A percentile compares a stretch with the other conserved stretches of the same genome.
Conservation (phyloP, 2,113 vertebrate species). For the Otocyon megalotis region DNA sequence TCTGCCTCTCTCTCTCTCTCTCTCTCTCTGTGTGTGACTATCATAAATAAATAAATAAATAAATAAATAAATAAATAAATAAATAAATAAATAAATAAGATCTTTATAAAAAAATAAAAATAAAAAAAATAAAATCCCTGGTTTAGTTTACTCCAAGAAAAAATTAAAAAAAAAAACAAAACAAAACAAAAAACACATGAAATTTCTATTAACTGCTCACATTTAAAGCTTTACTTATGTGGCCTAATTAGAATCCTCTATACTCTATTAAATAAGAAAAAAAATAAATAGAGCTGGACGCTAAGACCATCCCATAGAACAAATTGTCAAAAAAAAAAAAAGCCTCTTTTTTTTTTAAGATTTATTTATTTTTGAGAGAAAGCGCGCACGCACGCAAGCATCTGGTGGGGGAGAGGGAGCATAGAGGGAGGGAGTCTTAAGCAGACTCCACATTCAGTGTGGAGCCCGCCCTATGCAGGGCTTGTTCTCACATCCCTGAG, state of each 20-base stretch:
- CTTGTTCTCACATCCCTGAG: background rate
- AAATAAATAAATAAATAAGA: no score
- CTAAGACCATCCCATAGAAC: background rate
- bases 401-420: background rate
- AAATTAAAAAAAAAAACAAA: background rate
- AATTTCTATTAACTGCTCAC: slow-evolving; percentile 5
- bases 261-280: slow-evolving; percentile 5
- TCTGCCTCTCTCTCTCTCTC: no score
- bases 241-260: background rate
- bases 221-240: background rate
- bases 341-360: background rate
- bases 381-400: background rate
- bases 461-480: background rate
- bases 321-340: background rate
- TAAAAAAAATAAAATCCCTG: background rate
- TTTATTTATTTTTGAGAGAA: background rate
- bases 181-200: background rate
- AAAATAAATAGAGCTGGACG: background rate
- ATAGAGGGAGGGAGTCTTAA: background rate
- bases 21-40: no score
- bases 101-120: no score
- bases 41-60: no score
- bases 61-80: no score
- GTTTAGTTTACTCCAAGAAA: slow-evolving; percentile 5
- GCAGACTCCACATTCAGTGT: background rate